Evolutionary conservation across 2,888 invertebrate species (phyloP).

Genomic region (Plagodis dolabraria): DNA sequence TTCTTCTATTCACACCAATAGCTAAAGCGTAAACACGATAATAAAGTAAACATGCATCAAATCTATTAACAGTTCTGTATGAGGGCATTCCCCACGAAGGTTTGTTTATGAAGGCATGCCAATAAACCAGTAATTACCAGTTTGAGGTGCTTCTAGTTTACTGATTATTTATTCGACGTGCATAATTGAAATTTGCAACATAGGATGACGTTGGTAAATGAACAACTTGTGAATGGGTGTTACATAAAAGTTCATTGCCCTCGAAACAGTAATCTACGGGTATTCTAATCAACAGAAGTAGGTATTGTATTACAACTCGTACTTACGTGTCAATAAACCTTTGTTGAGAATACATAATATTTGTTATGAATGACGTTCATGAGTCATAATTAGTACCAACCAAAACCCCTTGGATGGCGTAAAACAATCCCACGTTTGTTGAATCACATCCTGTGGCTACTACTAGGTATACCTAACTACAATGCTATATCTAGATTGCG

Average conservation of each 20-base stretch:
- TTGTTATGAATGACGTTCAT: conserved; percentile 40
- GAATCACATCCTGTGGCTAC: conserved; percentile 64
- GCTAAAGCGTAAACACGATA: too few relatives aligned
- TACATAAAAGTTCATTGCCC: conserved; percentile 39
- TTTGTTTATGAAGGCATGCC: too few relatives aligned
- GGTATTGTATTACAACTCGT: conserved; percentile 42
- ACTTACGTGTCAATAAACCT: conserved; percentile 45
- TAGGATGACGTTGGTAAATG: conserved; percentile 18
- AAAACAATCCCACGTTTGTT: conserved; percentile 57
- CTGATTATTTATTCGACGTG: conserved; percentile 13
- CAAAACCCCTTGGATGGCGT: conserved; percentile 59
- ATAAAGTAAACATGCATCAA: too few relatives aligned
- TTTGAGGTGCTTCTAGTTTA: conserved; percentile 6
- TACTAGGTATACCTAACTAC: conserved; percentile 18
- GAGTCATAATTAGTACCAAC: conserved; percentile 38
- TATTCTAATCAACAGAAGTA: conserved; percentile 39
- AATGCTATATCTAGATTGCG: conserved; percentile 17
- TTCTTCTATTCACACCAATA: too few relatives aligned
- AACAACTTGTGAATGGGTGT: conserved; percentile 22
- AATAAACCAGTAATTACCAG: conserved; percentile 11
- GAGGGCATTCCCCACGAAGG: conserved; percentile 5
- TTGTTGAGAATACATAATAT: conserved; percentile 25
- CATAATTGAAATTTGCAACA: conserved; percentile 22
- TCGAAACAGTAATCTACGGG: conserved; percentile 33
- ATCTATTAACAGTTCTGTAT: neutral